Percentiles rank a stretch among this genome's conserved stretches.
phyloP scores from a whole-genome alignment of 2,113 vertebrate genomes.

The Chrysemys picta region DNA sequence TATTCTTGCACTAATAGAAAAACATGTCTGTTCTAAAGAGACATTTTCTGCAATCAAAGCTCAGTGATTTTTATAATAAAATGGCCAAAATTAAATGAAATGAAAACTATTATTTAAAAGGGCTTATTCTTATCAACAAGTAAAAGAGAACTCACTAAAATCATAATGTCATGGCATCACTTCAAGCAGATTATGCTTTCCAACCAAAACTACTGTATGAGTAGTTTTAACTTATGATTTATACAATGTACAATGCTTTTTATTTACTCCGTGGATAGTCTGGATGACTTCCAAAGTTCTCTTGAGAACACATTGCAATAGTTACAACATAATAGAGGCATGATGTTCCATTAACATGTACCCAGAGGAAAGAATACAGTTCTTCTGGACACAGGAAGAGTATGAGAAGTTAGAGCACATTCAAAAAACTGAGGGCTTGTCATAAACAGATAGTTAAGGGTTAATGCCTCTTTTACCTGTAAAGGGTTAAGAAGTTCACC shows the following conservation, averaged over 20 bases:
- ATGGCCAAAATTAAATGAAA: background rate
- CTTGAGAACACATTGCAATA: background rate
- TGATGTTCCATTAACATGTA: background rate
- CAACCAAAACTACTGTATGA: background rate
- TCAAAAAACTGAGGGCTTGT: background rate
- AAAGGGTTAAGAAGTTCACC: no score
- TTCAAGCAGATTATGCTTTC: background rate
- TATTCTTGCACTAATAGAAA: background rate
- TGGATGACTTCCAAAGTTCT: background rate
- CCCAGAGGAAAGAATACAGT: background rate
- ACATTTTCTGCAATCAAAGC: background rate
- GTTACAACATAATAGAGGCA: background rate
- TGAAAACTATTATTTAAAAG: background rate
- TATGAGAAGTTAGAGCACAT: background rate
- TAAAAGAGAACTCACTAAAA: background rate
- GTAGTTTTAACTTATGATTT: background rate
- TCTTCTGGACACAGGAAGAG: background rate
- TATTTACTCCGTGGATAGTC: background rate
- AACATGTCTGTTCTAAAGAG: background rate
- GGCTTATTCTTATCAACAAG: background rate
- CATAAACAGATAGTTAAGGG: no score
- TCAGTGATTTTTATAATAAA: background rate
- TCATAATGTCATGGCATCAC: background rate
- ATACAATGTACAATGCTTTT: background rate
- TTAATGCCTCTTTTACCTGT: no score